phyloP scores from a whole-genome alignment of 2,113 vertebrate species.

The Alaudala cheleensis region DNA sequence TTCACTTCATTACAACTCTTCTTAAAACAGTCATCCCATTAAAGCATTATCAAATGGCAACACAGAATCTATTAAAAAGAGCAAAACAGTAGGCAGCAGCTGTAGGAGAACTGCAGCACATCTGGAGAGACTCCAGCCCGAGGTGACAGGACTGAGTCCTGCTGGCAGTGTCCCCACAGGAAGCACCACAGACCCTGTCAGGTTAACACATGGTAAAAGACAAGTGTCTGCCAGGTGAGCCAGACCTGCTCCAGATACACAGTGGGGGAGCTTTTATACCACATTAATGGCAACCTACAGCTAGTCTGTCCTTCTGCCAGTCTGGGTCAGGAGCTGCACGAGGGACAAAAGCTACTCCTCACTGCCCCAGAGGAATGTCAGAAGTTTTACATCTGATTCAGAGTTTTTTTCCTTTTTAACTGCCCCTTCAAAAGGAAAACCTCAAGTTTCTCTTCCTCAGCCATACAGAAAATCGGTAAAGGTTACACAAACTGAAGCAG shows the following conservation, averaged over 20 bases:
- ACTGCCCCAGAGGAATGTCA: not conserved
- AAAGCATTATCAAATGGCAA: not conserved
- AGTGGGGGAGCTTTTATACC: accelerated
- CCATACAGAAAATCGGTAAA: not conserved
- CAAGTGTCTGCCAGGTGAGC: not conserved
- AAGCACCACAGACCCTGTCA: not conserved
- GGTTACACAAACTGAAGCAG: not conserved
- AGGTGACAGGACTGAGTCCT: not conserved
- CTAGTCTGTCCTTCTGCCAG: not conserved
- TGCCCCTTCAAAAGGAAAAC: not conserved
- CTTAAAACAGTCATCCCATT: not conserved
- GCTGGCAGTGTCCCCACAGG: not conserved
- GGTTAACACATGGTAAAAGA: not conserved
- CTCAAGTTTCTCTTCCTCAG: not conserved
- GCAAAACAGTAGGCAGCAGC: accelerated
- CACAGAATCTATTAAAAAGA: not conserved
- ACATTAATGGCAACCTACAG: not conserved
- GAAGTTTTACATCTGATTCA: not conserved
- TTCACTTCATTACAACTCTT: not conserved
- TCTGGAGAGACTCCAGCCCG: not conserved
- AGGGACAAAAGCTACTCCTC: not conserved
- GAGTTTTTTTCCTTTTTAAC: not conserved
- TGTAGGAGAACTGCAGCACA: not conserved
- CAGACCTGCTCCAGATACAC: not conserved
- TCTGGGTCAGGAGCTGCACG: accelerated